Base-by-base conservation (phyloP, 2,888 invertebrate species). In the Clusia tigrina region DNA sequence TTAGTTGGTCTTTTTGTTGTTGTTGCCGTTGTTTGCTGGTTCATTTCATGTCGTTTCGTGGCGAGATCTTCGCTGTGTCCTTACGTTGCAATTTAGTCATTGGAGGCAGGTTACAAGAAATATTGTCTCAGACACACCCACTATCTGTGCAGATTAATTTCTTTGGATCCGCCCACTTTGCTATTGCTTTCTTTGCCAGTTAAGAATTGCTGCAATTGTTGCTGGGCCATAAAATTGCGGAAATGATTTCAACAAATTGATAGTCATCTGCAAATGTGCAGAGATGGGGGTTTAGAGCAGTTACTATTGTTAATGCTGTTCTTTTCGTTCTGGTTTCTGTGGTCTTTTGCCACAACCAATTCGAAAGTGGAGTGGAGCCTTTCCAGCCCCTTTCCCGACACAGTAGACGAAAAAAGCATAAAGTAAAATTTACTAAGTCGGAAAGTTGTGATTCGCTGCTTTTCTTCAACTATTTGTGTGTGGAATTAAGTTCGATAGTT, bases 161-260 rank as follows among this genome's bases (percentile, higher is more conserved):
- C 63, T 56, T 60, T 61, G 37, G 18, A 48, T 15, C 55, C 55
- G 58, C 62, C 62, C 54, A 46, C 9, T 42, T 42, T 15, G n/a
- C 42, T 42, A 42, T 15, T 9, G n/a, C 3, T 17, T 42, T 42
- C 15, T n/a, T 15, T 6, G 42, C 42, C n/a, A n/a, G n/a, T n/a
- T n/a, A n/a, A n/a, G 3, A 15, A 42, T 15, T 6, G 42, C 3
- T n/a, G 42, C 42, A 42, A 42, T n/a, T 42, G 9, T 42, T 42
- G n/a, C 18, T 37, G 46, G 63, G 69, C 76, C 72, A 74, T 76
- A 73, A 73, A 78, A 77, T 75, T 73, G 78, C 78, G 76, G 76
- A 76, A 78, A 78, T 78, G 74, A 73, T 76, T 78, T 73, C 72
- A 73, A 71, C 77, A 77, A 76, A 76, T 75, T 76, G 78, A 76